Percentiles rank a stretch among this genome's conserved stretches.
These are phyloP conservation scores for Magallana ariakensis DNA, from an alignment of 1,140 invertebrate genomes.

Conservation along the genomic window DNA sequence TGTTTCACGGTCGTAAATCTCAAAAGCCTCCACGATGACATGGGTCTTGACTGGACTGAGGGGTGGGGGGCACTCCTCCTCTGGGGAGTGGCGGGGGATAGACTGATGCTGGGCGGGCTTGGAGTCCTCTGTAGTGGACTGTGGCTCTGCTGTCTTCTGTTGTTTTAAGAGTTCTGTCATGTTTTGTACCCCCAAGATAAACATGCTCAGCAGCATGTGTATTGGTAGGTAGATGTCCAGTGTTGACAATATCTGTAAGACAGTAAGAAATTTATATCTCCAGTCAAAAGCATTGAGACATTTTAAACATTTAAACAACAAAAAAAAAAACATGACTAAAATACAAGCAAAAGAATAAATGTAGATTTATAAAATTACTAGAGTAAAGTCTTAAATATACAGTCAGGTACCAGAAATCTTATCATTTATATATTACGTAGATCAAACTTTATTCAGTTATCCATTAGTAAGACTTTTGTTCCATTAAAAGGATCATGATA, in stretches of 20 bases:
- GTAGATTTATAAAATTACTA: too few species aligned
- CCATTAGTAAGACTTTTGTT: too few species aligned
- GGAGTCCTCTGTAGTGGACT: slow-evolving; percentile 52
- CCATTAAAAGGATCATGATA: too few species aligned
- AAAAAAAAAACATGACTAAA: too few species aligned
- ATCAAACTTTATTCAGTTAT: too few species aligned
- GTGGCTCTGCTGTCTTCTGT: slow-evolving; percentile 30
- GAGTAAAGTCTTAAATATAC: too few species aligned
- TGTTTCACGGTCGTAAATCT: slow-evolving; percentile 75
- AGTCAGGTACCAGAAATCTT: too few species aligned
- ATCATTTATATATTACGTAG: too few species aligned
- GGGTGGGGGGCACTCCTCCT: slow-evolving; percentile 70
- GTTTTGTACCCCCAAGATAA: slow-evolving; percentile 73
- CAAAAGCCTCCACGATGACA: slow-evolving; percentile 65
- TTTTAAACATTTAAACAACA: too few species aligned
- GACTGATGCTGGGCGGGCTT: slow-evolving; percentile 60
- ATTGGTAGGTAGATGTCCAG: slow-evolving; percentile 78
- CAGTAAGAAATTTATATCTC: neutral
- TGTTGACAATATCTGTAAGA: slow-evolving; percentile 75
- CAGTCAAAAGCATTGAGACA: too few species aligned
- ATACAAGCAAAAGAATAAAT: too few species aligned
- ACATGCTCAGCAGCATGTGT: slow-evolving; percentile 74
- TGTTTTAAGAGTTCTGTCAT: slow-evolving; percentile 52
- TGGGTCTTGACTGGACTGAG: slow-evolving; percentile 73
- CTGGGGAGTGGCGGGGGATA: slow-evolving; percentile 60